Base-by-base conservation (phyloP, 2,797 vertebrate genomes). In the Xyrichtys novacula region DNA sequence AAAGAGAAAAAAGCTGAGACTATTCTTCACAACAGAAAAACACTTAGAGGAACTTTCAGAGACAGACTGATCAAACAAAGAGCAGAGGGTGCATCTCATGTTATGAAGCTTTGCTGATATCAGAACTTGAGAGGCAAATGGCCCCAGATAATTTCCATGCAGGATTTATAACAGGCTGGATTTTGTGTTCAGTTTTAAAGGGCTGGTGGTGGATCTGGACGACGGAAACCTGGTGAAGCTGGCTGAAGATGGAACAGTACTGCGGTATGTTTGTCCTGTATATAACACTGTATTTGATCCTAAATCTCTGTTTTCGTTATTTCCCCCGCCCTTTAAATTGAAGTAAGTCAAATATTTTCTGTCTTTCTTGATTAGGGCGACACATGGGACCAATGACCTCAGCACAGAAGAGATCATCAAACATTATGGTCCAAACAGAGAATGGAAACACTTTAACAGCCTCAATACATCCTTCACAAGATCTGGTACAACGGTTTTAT, bases 201-300 rank as follows among this genome's bases (percentile, higher is more conserved):
- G 97, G 23, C 90, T 99, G 32, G 95, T 97, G 22, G 91, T 98
- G 76, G 98, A 98, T 76, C 91, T 98, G 34, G 97, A 98, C 87
- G 95, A 97, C n/a, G 96, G 97, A 56, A 96, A 97, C 85, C 95
- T 99, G 40, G 87, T 99, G 82, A 99, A 99, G 85, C 88, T 98
- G 74, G 95, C 95, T 38, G 94, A 95, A 85, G 95, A 98, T 85
- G 98, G 97, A 85, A 97, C 95, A 0, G 95, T 98, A 57, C 90
- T 99, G 85, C 94, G 97, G 96, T 98, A 95, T 4, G 52, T 11
- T 69, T 28, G 34, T 17, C 5, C 11, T 48, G 38, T 25, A 36
- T 38, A n/a, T n/a, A n/a, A 4, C 73, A 60, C 43, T 22, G 4
- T 26, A 52, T 43, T 57, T 38, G 12, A 39, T 25, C 6, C 6